Percentiles rank a stretch among this genome's conserved stretches.
Conservation (phyloP, 2,888 invertebrate species). For the Cryptus viduatorius region DNA sequence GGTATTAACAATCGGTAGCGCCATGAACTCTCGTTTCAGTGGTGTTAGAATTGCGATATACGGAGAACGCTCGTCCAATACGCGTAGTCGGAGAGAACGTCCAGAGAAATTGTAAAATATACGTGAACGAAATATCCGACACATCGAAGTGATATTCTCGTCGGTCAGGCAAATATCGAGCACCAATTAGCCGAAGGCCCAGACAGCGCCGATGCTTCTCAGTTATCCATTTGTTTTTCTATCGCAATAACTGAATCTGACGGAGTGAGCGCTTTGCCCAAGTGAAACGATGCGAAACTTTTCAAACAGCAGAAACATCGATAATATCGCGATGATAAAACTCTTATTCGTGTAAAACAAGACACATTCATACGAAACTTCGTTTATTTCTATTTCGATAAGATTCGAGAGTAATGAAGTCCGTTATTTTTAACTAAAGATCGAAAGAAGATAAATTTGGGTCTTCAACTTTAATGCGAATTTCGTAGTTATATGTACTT, state of each 20-base stretch:
- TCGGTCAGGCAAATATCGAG: slow-evolving; percentile 12
- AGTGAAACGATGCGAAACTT: neutral
- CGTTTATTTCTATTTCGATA: neutral
- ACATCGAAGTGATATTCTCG: neutral
- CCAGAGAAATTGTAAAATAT: slow-evolving; percentile 6
- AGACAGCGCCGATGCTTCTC: neutral
- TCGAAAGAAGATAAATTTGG: neutral
- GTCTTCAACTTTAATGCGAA: neutral
- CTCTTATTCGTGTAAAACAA: neutral
- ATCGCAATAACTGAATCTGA: neutral
- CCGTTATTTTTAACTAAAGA: neutral
- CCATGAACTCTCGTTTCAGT: neutral
- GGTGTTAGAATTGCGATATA: neutral
- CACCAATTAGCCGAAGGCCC: slow-evolving; percentile 28
- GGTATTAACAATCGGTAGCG: slow-evolving; percentile 12
- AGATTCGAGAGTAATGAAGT: neutral
- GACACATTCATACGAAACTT: neutral
- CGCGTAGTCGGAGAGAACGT: neutral
- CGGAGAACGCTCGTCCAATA: neutral
- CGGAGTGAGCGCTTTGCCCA: neutral
- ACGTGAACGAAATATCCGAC: neutral
- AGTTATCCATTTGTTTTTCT: neutral
- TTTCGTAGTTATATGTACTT: too few relatives aligned
- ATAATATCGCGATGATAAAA: neutral
- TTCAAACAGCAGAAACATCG: neutral